Evolutionary conservation across 2,113 vertebrate genomes (phyloP), one percentile per base, ranked within the genome.

Genomic region (Thymallus thymallus): DNA sequence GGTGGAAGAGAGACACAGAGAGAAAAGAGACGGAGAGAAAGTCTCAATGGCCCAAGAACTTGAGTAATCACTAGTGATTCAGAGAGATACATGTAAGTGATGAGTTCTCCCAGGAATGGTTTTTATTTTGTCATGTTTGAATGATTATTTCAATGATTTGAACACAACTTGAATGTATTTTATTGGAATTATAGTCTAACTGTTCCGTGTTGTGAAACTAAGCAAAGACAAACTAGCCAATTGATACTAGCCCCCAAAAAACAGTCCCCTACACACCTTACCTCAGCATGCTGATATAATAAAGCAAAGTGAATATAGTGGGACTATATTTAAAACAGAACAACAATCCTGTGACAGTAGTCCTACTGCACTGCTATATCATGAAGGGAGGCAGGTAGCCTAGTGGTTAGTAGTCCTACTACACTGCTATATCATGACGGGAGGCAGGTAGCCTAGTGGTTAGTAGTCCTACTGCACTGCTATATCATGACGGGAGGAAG

Each of bases 31-130:
- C 18, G 16, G 58, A 62, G 61, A 81, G 35, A 41, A 41, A 41
- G 35, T 41, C 35, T 81, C 65, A 76, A 77, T 79, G 77, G 82
- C 78, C 76, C 80, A 80, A 85, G 62, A 85, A 84, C 85, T 89
- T 85, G 85, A 84, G 82, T 85, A 87, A 86, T 89, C 88, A 87
- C 71, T 76, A 87, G 83, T 85, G 82, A 89, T 85, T 86, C 90
- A 86, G 79, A 86, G 78, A 85, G 77, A 84, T 73, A 90, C 83
- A 88, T 88, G 88, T 89, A 90, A 90, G 88, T 89, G 82, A 73
- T 72, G 77, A 79, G 72, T 81, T 82, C 71, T 87, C 76, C 78
- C 69, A 79, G 82, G 86, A 83, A 78, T 82, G 82, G 68, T 76
- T 82, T 68, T 82, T 66, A 23, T 23, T 22, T 46, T 41, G n/a